Percentiles rank a stretch among this genome's conserved stretches.
These are phyloP conservation scores for Rhogogaster chlorosoma DNA, from an alignment of 2,888 invertebrate genomes.

Conservation along the genomic window DNA sequence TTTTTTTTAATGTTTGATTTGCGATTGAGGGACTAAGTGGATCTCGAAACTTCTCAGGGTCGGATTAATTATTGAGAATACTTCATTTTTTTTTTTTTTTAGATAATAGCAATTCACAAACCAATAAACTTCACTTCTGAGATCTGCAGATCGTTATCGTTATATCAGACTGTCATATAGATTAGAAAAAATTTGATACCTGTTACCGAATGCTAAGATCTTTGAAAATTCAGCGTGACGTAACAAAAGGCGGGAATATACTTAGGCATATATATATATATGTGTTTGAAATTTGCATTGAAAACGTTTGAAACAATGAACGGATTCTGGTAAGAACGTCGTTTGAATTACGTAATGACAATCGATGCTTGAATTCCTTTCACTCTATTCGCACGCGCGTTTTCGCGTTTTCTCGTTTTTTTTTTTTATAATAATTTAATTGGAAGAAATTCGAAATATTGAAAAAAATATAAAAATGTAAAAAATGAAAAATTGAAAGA, in stretches of 20 bases:
- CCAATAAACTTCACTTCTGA: background rate
- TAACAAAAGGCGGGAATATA: background rate
- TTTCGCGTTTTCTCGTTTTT: no score
- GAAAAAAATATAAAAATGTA: no score
- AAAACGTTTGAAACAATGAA: background rate
- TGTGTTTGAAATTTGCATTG: background rate
- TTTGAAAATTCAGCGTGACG: background rate
- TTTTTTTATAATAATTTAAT: no score
- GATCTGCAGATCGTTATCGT: background rate
- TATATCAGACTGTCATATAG: background rate
- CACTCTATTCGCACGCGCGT: background rate
- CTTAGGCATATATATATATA: background rate
- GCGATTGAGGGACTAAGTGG: background rate
- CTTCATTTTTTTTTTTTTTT: background rate
- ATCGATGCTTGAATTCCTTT: background rate
- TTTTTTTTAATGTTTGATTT: background rate
- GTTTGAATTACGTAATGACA: background rate
- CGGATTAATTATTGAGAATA: background rate
- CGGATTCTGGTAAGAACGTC: background rate
- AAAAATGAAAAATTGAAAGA: no score
- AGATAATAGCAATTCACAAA: background rate
- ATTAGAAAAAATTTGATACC: background rate
- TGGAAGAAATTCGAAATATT: no score
- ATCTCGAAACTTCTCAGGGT: background rate
- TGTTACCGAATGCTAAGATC: background rate